phyloP scores from a whole-genome alignment of 2,888 invertebrate species.

The Trichogramma dendrolimi region DNA sequence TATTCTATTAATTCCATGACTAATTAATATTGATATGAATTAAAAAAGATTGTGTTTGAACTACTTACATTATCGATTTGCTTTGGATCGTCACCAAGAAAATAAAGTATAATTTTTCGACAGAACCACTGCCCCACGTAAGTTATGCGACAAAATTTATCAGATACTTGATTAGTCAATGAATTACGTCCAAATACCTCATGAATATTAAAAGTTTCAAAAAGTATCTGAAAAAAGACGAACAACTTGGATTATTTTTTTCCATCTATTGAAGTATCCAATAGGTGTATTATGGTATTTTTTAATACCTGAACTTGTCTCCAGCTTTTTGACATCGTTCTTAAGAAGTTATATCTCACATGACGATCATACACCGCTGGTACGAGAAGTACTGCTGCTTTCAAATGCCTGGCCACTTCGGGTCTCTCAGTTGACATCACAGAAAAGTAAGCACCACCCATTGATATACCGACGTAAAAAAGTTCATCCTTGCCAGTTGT shows the following conservation, averaged over 20 bases:
- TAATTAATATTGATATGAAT: not conserved
- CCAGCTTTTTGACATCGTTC: conserved; percentile 64
- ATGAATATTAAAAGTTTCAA: too few relatives aligned
- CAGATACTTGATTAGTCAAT: too few relatives aligned
- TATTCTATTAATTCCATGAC: conserved; percentile 30
- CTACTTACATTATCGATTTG: conserved; percentile 61
- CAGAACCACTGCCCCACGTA: conserved; percentile 56
- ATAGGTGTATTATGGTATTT: not conserved
- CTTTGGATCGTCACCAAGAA: conserved; percentile 68
- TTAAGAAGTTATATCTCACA: conserved; percentile 61
- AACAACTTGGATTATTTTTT: too few relatives aligned
- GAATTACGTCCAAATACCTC: too few relatives aligned
- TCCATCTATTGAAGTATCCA: not conserved
- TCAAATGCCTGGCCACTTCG: conserved; percentile 63
- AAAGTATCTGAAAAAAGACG: too few relatives aligned
- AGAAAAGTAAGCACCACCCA: conserved; percentile 70
- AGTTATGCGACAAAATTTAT: too few relatives aligned
- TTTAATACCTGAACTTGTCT: conserved; percentile 56
- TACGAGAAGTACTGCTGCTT: conserved; percentile 63
- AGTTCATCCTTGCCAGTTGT: conserved; percentile 50
- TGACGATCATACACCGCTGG: conserved; percentile 68
- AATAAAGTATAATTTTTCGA: conserved; percentile 67
- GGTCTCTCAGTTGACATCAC: conserved; percentile 66
- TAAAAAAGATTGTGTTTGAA: too few relatives aligned
- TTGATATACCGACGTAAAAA: conserved; percentile 45